Evolutionary conservation across 2,888 invertebrate species (phyloP), one percentile per base, ranked within the genome.

Genomic region (Amitus sp.): DNA sequence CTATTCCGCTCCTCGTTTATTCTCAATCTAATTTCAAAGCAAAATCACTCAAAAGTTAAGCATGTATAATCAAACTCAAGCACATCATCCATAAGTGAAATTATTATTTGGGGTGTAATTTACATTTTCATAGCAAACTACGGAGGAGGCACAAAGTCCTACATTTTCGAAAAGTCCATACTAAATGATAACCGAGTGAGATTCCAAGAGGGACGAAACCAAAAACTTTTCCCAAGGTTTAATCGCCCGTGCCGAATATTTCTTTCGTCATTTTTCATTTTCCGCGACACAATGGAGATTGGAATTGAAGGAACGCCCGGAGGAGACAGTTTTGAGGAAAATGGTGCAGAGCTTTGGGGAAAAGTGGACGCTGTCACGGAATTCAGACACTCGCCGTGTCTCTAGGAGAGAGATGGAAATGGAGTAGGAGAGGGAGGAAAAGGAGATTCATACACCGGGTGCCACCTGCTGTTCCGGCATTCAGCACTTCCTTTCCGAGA

Each of bases 401-500:
- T 28, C 51, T 47, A 13, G n/a, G n/a, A n/a, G n/a, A n/a, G n/a
- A n/a, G n/a, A n/a, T n/a, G n/a, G n/a, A n/a, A n/a, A n/a, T n/a
- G 18, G 46, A 45, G 48, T 10, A 34, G 10, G 17, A 15, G 15
- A 17, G 39, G 28, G 23, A 39, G 15, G 27, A 17, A 30, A 34
- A 6, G 10, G 39, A 34, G 40, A 56, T 62, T 62, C 56, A 49
- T 56, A 46, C 48, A 55, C 37, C 37, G 57, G n/a, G n/a, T 55
- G 49, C 58, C 69, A 71, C 66, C 69, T 67, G 67, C 68, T 67
- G 66, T 72, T 64, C 56, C 59, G 65, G 55, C 54, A 55, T 61
- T 55, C 43, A 43, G 40, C 43, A 48, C 61, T 64, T 61, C 64
- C 61, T 65, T 65, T 62, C 58, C 61, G 46, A 51, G 59, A 66